These are phyloP conservation scores for Halichoeres trimaculatus DNA, from an alignment of 2,113 vertebrate species.

Conservation along the genomic window DNA sequence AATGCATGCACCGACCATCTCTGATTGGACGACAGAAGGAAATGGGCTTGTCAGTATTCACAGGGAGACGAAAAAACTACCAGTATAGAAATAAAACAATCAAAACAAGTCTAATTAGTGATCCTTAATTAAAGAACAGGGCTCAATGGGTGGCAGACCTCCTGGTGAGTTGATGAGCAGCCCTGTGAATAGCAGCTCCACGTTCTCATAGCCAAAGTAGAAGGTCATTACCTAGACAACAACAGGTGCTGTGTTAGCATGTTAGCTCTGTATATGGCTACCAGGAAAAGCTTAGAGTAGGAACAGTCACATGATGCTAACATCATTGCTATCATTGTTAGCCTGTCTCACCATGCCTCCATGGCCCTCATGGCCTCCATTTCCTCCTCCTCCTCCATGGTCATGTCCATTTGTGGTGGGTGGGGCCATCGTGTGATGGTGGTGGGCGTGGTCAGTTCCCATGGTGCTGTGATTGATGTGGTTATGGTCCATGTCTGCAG, in stretches of 20 bases:
- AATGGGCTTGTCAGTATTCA: not conserved
- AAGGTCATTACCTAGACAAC: constrained; percentile 88
- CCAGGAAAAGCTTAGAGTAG: too few species aligned
- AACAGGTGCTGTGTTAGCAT: not conserved
- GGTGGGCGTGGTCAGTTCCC: constrained; percentile 37
- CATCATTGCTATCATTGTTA: not conserved
- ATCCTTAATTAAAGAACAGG: too few species aligned
- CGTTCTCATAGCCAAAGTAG: constrained; percentile 89
- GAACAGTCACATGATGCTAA: not conserved
- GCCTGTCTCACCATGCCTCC: constrained; percentile 79
- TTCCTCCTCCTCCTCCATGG: constrained; percentile 27
- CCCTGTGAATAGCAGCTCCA: constrained; percentile 91
- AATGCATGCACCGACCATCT: constrained; percentile 95
- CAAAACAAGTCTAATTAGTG: too few species aligned
- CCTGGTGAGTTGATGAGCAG: constrained; percentile 92
- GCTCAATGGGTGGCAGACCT: constrained; percentile 90
- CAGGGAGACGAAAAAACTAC: too few species aligned
- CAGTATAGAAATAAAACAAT: too few species aligned
- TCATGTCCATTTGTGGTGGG: constrained; percentile 48
- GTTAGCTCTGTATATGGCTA: not conserved
- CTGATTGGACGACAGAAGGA: constrained; percentile 74
- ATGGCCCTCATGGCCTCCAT: constrained; percentile 28
- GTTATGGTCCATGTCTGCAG: constrained; percentile 23
- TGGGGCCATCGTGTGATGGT: constrained; percentile 16
- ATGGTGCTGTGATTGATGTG: constrained; percentile 41